Conservation (phyloP, 1,140 invertebrate species). For the Amyelois transitella region DNA sequence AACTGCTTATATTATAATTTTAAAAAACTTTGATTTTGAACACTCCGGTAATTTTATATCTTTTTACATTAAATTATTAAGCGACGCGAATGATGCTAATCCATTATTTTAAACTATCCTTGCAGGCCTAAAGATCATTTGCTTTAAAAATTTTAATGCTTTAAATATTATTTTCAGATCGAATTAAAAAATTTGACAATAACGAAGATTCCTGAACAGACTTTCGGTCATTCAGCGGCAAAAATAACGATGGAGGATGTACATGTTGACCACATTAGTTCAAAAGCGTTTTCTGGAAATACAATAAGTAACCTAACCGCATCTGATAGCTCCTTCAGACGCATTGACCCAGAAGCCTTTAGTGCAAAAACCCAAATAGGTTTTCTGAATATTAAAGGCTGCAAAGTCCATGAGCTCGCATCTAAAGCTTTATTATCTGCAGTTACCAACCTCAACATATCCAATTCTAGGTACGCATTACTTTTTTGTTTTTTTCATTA, state of each 20-base stretch:
- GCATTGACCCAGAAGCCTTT: constrained; percentile 79
- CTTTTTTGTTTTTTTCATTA: constrained; percentile 11
- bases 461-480: constrained; percentile 77
- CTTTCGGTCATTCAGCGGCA: constrained; percentile 79
- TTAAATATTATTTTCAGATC: constrained; percentile 78
- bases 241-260: constrained; percentile 77
- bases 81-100: background rate
- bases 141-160: no score
- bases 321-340: constrained; percentile 76
- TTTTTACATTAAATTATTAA: background rate
- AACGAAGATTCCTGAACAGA: constrained; percentile 74
- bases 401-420: constrained; percentile 74
- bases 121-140: no score
- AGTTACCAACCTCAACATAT: constrained; percentile 78
- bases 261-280: constrained; percentile 73
- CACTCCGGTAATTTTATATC: no score
- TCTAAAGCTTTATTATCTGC: constrained; percentile 78
- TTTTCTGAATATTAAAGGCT: constrained; percentile 77
- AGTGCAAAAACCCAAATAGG: constrained; percentile 77
- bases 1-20: no score
- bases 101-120: background rate
- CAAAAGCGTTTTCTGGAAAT: constrained; percentile 79
- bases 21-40: no score
- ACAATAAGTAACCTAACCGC: constrained; percentile 78
- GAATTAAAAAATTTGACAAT: constrained; percentile 78